Base-by-base conservation (phyloP, 1,140 invertebrate species). In the Hyposmocoma kahamanoa region DNA sequence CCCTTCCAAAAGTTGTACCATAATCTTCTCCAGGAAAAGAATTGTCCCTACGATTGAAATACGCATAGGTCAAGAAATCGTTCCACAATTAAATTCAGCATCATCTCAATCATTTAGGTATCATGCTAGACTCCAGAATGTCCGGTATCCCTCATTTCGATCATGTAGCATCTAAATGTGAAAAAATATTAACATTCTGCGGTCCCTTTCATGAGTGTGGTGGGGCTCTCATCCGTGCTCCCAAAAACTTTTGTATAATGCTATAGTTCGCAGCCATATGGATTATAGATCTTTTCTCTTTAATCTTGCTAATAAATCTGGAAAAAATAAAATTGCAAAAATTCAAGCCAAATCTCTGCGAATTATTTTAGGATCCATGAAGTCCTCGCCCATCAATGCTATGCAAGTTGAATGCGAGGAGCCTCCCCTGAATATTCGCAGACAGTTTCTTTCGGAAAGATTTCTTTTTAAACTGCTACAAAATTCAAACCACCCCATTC, bases 171-270 rank as follows among this genome's bases (percentile, higher is more conserved):
- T 13, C 26, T 3, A 39, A 41, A 18, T 39, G 36, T 20, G 36
- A 48, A 26, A 24, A 30, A 19, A 22, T 8, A 21, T 41, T 17
- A 39, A 39, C 19, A 13, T 41, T 3, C 17, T 48, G 20, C n/a
- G 38, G n/a, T 5, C 38, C 19, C 11, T 41, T 5, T 17, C 47
- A 11, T 22, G 38, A 5, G 47, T 48, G 8, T 11, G 38, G 8
- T 48, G 47, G 47, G 47, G 47, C 18, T 13, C 47, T 26, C 47
- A 48, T 28, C 36, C 47, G 2, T 48, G 13, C 21, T 11, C 13
- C 11, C 26, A 28, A 22, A 48, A 48, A 17, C 22, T 48, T 2
- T 8, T 48, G 6, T 48, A 48, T 28, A 48, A 41, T 24, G 47
- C 47, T 2, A 34, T 48, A 1, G 30, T 48, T n/a, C 34, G 47